Evolutionary conservation across 2,797 vertebrate genomes (phyloP).

Genomic region (Anguilla anguilla): DNA sequence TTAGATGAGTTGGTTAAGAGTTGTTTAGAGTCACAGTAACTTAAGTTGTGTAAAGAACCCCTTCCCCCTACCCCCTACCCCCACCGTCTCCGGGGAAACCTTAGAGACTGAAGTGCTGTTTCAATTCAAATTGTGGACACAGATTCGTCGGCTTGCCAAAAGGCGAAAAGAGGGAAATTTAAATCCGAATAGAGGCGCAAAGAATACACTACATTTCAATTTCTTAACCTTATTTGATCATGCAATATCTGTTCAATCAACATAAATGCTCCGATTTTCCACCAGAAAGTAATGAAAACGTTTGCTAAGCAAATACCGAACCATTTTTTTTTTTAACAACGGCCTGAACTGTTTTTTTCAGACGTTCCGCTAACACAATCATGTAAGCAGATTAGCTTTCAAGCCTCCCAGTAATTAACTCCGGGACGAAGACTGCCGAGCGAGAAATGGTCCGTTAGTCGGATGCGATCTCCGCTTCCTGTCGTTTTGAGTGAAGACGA

Average conservation of each 20-base stretch:
- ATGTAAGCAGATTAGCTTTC: background rate
- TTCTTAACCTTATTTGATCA: background rate
- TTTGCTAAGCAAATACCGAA: background rate
- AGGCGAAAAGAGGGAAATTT: background rate
- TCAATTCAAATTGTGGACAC: conserved; percentile 53
- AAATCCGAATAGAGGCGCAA: conserved; percentile 2
- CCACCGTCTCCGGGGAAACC: conserved; percentile 63
- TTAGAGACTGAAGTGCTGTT: conserved; percentile 59
- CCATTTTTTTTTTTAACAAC: background rate
- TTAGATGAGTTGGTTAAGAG: conserved; percentile 73
- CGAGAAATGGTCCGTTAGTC: background rate
- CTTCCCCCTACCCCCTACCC: conserved; percentile 26
- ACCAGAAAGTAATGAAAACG: background rate
- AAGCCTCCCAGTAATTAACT: background rate
- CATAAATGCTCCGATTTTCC: background rate
- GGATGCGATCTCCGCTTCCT: conserved; percentile 6
- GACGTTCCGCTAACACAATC: background rate
- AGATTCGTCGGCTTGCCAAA: conserved; percentile 41
- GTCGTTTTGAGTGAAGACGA: conserved; percentile 28
- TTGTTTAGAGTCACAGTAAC: conserved; percentile 70
- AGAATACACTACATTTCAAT: conserved; percentile 3
- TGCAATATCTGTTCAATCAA: background rate
- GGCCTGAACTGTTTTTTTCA: background rate
- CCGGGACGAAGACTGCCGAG: background rate
- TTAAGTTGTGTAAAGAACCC: conserved; percentile 51